Evolutionary conservation across 1,140 invertebrate species (phyloP), one percentile per base, ranked within the genome.

Genomic region (Micrasema longulum): DNA sequence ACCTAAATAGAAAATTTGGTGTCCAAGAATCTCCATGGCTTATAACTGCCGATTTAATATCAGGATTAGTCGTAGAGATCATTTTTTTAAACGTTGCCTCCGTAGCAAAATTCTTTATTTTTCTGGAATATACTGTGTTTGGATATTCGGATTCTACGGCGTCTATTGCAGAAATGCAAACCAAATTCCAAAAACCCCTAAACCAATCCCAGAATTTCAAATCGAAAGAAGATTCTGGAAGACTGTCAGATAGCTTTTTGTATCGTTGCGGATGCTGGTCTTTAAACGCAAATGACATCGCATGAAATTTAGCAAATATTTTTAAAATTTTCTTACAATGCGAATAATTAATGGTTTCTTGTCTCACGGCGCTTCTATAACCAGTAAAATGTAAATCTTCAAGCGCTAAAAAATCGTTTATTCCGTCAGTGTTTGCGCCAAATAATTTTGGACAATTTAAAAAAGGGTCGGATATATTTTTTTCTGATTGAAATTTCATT

Each of bases 1-100:
- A 86, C 64, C 86, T 84, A 9, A 87, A 86, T 3, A 93, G 77
- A 76, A 93, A 92, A 77, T 93, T 93, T 38, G 90, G 91, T 0
- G 88, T 87, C 91, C 91, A 93, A 31, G 87, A 88, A 79, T 93
- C 92, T 1, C 92, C 91, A 68, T 92, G 91, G 10, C 85, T 87
- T 20, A 92, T 85, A 0, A 90, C 88, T 23, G 85, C 87, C 41
- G 84, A 82, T 11, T 78, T 79, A 36, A 68, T 68, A 23, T 74
- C 81, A 64, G 65, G 73, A 16, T 74, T 76, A 0, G 76, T 78
- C 0, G 82, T 81, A 35, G 78, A 77, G 1, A 81, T 77, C 80
- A 83, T 81, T 10, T 80, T 76, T 3, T 78, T 45, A 26, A 82
- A 85, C 6, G 78, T 72, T 72, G 87, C 82, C 0, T 83, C 82